phyloP scores from a whole-genome alignment of 1,140 invertebrate genomes.

The Drosophila nikananu region DNA sequence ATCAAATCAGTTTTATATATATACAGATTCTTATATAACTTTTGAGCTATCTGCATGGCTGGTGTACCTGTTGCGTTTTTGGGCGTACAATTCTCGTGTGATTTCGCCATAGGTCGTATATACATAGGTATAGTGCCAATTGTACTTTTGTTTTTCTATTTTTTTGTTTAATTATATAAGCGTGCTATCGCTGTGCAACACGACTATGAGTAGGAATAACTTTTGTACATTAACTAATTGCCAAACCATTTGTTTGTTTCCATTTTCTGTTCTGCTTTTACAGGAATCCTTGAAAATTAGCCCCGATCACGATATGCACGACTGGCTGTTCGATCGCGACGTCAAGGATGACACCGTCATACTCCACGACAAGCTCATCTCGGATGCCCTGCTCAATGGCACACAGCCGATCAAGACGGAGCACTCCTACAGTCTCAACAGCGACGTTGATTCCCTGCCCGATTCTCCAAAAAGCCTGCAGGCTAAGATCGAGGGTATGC shows the following conservation, averaged over 20 bases:
- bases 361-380: slow-evolving; percentile 95
- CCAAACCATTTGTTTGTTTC: slow-evolving; percentile 39
- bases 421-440: slow-evolving; percentile 92
- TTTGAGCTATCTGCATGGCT: slow-evolving; percentile 67
- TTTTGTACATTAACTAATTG: slow-evolving; percentile 74
- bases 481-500: slow-evolving; percentile 89
- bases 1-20: slow-evolving; percentile 29
- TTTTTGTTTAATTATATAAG: slow-evolving; percentile 72
- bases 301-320: slow-evolving; percentile 87
- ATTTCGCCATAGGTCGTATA: slow-evolving; percentile 64
- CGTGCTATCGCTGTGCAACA: slow-evolving; percentile 69
- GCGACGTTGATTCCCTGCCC: slow-evolving; percentile 89
- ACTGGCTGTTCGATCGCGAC: slow-evolving; percentile 87
- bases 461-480: slow-evolving; percentile 87
- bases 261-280: slow-evolving; percentile 61
- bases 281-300: slow-evolving; percentile 88
- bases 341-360: slow-evolving; percentile 87
- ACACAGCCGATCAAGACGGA: slow-evolving; percentile 93
- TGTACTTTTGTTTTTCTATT: slow-evolving; percentile 47
- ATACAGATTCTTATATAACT: slow-evolving; percentile 20
- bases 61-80: slow-evolving; percentile 70
- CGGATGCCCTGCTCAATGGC: slow-evolving; percentile 92
- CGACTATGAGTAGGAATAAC: slow-evolving; percentile 59
- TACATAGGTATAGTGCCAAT: slow-evolving; percentile 36
- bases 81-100: slow-evolving; percentile 62